phyloP scores from a whole-genome alignment of 2,797 vertebrate species.

The Otus scops region DNA sequence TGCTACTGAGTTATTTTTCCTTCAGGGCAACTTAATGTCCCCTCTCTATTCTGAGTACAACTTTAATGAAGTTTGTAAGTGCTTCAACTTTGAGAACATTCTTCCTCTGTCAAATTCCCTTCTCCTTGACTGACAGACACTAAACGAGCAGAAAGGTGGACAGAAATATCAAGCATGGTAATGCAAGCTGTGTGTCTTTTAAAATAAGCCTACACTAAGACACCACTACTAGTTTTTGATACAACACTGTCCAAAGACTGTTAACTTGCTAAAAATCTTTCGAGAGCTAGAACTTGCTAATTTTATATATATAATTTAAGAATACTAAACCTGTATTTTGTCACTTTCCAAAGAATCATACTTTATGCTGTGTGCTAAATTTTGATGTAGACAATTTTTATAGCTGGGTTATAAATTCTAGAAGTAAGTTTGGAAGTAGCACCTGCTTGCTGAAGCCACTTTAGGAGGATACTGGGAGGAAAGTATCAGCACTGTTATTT shows the following conservation, averaged over 20 bases:
- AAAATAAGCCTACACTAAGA: background rate
- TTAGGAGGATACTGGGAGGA: background rate
- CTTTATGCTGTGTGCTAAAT: background rate
- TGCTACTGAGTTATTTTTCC: background rate
- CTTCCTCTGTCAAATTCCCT: background rate
- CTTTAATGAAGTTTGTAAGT: background rate
- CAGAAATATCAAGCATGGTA: background rate
- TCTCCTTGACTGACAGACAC: background rate
- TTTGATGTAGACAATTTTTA: constrained; percentile 12
- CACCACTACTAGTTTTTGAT: background rate
- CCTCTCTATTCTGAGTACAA: background rate
- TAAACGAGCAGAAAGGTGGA: background rate
- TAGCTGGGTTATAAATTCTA: constrained; percentile 3
- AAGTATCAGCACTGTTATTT: background rate
- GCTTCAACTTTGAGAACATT: background rate
- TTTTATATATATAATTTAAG: background rate
- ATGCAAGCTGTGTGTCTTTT: background rate
- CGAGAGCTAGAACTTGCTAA: background rate
- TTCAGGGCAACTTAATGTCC: background rate
- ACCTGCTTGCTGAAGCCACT: background rate
- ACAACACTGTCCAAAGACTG: background rate
- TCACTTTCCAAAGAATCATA: background rate
- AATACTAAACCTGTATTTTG: background rate
- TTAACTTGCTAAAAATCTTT: background rate
- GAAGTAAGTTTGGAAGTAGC: background rate